Base-by-base conservation (phyloP, 2,888 invertebrate species). In the Hedychridium roseum region DNA sequence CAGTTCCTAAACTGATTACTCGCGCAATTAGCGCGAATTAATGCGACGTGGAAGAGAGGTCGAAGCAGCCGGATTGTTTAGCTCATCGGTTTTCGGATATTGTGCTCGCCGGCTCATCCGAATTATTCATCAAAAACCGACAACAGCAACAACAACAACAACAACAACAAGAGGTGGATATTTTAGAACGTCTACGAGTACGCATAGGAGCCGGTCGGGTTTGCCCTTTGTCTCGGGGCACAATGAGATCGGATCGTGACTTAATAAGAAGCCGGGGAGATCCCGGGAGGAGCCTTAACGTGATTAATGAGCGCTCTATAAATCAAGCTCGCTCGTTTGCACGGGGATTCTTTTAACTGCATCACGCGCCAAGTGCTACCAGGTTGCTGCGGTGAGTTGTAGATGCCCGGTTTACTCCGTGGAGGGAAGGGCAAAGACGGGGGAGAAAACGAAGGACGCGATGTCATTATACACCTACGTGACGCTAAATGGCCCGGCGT, bases 261-360 rank as follows among this genome's bases (percentile, higher is more conserved):
- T 59, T 60, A 60, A 63, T 50, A 60, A 60, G 58, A 55, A 48
- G 54, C 38, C 27, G 31, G 31, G 20, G 23, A 3, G 20, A 28
- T 14, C 15, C 39, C 23, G 37, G 37, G 43, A 15, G 45, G 35
- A 41, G 47, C 46, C 49, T 56, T 56, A 58, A 56, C 41, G 56
- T 59, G 61, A 61, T 61, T 61, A 61, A 61, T 49, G 60, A 61
- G 53, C 56, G 43, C 44, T 63, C 63, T 56, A 59, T 61, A 62
- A 61, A 61, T 61, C 61, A 61, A 50, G 55, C 27, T 27, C 50
- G 52, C 51, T 54, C 49, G 54, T 49, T 57, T 54, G 11, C 46
- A 9, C 51, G 48, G 44, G 23, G 31, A 38, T 51, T 50, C 47
- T 55, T 61, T 56, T 62, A 56, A 47, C 20, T 35, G 18, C 38